A percentile compares a stretch with the other conserved stretches of the same genome.
Conservation (phyloP, 2,797 vertebrate genomes). For the Chrosomus eos region DNA sequence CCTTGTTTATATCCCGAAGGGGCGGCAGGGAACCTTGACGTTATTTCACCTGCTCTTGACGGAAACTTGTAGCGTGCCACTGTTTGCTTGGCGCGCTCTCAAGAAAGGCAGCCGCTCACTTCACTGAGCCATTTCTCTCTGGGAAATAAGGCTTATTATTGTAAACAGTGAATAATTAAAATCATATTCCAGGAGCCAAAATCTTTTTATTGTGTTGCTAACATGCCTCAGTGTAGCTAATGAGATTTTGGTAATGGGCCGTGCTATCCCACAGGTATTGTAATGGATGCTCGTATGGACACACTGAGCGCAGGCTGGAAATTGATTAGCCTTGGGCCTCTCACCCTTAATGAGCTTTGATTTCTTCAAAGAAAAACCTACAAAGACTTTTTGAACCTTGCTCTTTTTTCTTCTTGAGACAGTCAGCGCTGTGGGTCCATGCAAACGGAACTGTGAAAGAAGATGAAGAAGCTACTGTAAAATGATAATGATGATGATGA, state of each 20-base stretch:
- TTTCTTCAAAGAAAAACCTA: constrained; percentile 46
- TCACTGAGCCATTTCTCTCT: constrained; percentile 19
- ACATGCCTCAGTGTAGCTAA: constrained; percentile 57
- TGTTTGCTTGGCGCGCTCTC: background rate
- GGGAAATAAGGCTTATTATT: constrained; percentile 39
- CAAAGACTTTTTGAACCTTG: constrained; percentile 38
- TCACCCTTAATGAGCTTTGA: constrained; percentile 57
- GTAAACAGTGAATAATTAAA: constrained; percentile 53
- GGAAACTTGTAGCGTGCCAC: background rate
- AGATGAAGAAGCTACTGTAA: background rate
- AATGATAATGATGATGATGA: background rate
- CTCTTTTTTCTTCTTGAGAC: constrained; percentile 18
- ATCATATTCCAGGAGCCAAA: constrained; percentile 48
- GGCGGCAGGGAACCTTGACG: background rate
- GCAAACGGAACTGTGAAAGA: background rate
- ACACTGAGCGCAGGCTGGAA: constrained; percentile 42
- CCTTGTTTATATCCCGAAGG: background rate
- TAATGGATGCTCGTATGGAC: constrained; percentile 42
- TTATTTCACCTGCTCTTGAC: constrained; percentile 37
- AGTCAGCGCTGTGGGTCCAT: background rate
- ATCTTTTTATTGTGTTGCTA: constrained; percentile 52
- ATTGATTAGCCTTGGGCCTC: constrained; percentile 53
- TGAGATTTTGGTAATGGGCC: constrained; percentile 61
- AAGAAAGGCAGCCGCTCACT: constrained; percentile 11
- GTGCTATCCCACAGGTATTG: constrained; percentile 58